Percentiles rank a stretch among this genome's conserved stretches.
Evolutionary conservation across 2,113 vertebrate species (phyloP).

Genomic region (Thinocorus orbignyianus): DNA sequence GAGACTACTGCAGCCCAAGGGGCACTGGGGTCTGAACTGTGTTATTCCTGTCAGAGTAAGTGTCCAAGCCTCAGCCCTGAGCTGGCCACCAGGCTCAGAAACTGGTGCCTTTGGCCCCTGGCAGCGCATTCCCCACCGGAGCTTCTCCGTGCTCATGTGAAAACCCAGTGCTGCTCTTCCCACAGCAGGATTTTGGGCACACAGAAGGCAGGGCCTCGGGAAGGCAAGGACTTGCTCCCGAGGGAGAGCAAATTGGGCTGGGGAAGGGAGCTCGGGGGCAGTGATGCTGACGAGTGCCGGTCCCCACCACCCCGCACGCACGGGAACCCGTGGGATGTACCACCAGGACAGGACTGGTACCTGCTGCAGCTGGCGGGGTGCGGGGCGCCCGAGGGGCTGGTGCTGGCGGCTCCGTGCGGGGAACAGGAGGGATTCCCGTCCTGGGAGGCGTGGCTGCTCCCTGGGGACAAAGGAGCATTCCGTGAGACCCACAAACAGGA

Average conservation of each 20-base stretch:
- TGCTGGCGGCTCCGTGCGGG: constrained; percentile 62
- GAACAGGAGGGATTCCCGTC: constrained; percentile 72
- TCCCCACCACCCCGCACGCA: accelerated
- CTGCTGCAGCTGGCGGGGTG: constrained; percentile 64
- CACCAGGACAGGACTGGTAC: neutral
- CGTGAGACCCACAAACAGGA: neutral
- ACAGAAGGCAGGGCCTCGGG: accelerated
- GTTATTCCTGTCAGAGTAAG: neutral
- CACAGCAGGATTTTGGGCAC: too few species aligned
- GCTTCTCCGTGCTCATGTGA: accelerated
- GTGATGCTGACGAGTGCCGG: accelerated
- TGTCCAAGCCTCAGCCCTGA: accelerated
- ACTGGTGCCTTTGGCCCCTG: accelerated
- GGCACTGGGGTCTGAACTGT: accelerated
- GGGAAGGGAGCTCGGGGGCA: too few species aligned
- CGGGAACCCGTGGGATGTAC: accelerated
- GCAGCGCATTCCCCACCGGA: neutral
- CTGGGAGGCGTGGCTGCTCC: constrained; percentile 86
- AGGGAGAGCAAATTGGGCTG: accelerated
- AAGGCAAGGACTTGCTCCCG: accelerated
- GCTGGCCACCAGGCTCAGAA: accelerated
- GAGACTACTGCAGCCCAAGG: neutral
- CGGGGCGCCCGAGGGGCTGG: constrained; percentile 65
- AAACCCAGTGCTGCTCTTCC: accelerated
- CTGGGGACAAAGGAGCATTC: constrained; percentile 64